Conservation (phyloP, 2,797 vertebrate species). For the Sternarchorhynchus goeldii region DNA sequence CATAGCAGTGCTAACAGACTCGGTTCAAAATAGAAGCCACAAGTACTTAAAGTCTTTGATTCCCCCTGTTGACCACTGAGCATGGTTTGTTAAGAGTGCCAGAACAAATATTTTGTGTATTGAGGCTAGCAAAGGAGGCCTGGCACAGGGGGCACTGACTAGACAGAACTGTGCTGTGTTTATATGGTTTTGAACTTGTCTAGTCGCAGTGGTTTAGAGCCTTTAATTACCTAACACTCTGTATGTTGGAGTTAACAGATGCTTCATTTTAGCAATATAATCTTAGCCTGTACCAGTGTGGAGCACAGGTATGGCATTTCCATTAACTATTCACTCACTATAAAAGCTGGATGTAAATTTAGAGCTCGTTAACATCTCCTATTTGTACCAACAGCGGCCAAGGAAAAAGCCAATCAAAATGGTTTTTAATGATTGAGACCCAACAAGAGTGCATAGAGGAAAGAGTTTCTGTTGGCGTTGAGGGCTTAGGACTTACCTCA, state of each 20-base stretch:
- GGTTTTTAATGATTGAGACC: background rate
- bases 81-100: constrained; percentile 41
- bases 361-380: background rate
- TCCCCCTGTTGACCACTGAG: no score
- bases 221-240: constrained; percentile 54
- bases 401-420: background rate
- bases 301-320: background rate
- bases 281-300: background rate
- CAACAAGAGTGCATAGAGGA: background rate
- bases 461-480: constrained; percentile 14
- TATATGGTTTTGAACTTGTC: constrained; percentile 41
- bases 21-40: constrained; percentile 23
- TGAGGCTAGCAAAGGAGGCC: constrained; percentile 27
- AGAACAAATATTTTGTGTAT: constrained; percentile 55
- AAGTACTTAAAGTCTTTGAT: background rate
- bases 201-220: constrained; percentile 52
- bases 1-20: constrained; percentile 8
- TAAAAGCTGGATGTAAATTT: background rate
- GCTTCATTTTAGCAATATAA: background rate
- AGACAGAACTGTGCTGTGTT: constrained; percentile 20
- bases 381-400: background rate
- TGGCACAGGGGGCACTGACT: constrained; percentile 16
- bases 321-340: no score
- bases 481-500: constrained; percentile 1
- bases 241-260: background rate